Percentiles rank a stretch among this genome's conserved stretches.
These are phyloP conservation scores for Drosophila subpulchrella DNA, from an alignment of 1,140 invertebrate species.

Conservation along the genomic window DNA sequence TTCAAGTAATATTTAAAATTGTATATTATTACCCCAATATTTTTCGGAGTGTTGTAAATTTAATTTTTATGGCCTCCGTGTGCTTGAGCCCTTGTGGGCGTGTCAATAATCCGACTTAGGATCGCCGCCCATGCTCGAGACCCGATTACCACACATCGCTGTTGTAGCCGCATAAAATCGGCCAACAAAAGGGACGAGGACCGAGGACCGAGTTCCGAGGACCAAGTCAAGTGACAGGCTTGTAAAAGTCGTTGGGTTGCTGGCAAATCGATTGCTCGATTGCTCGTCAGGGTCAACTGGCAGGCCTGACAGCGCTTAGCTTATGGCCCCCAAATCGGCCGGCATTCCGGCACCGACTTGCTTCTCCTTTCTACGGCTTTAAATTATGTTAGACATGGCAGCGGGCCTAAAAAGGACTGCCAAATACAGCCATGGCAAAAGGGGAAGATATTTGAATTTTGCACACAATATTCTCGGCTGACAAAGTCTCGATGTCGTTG, in stretches of 20 bases:
- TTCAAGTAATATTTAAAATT: neutral
- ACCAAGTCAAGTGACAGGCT: slow-evolving; percentile 68
- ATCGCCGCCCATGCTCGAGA: slow-evolving; percentile 25
- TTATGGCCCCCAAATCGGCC: slow-evolving; percentile 57
- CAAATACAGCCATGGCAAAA: slow-evolving; percentile 34
- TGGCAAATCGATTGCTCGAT: slow-evolving; percentile 73
- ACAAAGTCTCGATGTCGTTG: slow-evolving; percentile 29
- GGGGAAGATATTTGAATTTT: slow-evolving; percentile 72
- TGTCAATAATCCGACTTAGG: slow-evolving; percentile 56
- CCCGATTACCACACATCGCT: slow-evolving; percentile 54
- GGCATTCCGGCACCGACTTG: slow-evolving; percentile 25
- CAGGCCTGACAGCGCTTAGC: slow-evolving; percentile 66
- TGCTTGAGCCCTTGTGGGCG: slow-evolving; percentile 22
- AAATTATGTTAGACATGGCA: slow-evolving; percentile 77
- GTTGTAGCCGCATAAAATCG: slow-evolving; percentile 47
- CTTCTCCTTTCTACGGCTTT: slow-evolving; percentile 61
- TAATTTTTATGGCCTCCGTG: slow-evolving; percentile 42
- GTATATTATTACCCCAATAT: fast-evolving
- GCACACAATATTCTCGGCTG: slow-evolving; percentile 67
- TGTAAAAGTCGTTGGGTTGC: slow-evolving; percentile 57
- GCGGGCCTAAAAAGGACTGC: slow-evolving; percentile 59
- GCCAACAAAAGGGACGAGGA: slow-evolving; percentile 17
- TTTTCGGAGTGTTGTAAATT: neutral
- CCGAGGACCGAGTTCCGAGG: neutral
- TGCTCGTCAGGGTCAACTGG: slow-evolving; percentile 72